A percentile compares a stretch with the other conserved stretches of the same genome.
phyloP scores from a whole-genome alignment of 2,797 vertebrate genomes.

The Poliocrania exsul region DNA sequence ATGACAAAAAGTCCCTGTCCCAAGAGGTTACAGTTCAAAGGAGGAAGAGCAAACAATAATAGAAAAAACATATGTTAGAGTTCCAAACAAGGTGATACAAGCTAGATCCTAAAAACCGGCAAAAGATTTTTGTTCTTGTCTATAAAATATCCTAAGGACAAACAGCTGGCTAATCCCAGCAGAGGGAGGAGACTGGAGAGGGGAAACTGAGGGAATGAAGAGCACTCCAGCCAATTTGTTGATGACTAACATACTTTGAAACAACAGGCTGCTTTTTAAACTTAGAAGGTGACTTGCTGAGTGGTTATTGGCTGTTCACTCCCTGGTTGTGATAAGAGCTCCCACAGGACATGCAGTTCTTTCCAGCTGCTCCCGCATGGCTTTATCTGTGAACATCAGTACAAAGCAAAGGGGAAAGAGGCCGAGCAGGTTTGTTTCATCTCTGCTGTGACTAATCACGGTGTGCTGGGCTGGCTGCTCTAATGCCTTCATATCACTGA shows the following conservation, averaged over 20 bases:
- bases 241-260: constrained; percentile 10
- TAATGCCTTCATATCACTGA: not conserved
- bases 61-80: not conserved
- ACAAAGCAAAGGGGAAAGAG: constrained; percentile 59
- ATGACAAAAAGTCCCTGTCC: not conserved
- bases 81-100: not conserved
- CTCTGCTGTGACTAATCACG: constrained; percentile 52
- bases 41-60: not conserved
- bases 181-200: not conserved
- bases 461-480: constrained; percentile 27
- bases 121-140: not conserved
- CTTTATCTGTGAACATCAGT: constrained; percentile 59
- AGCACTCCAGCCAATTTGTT: not conserved
- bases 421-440: constrained; percentile 61
- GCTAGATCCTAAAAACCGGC: not conserved
- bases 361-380: constrained; percentile 27
- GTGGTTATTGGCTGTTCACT: constrained; percentile 30
- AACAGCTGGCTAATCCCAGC: not conserved
- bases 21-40: constrained; percentile 15
- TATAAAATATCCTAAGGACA: not conserved
- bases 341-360: constrained; percentile 63
- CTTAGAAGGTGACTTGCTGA: constrained; percentile 41
- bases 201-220: not conserved
- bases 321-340: constrained; percentile 51
- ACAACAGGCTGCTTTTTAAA: constrained; percentile 33